phyloP scores from a whole-genome alignment of 1,140 invertebrate genomes.

The Ganaspis sp. region DNA sequence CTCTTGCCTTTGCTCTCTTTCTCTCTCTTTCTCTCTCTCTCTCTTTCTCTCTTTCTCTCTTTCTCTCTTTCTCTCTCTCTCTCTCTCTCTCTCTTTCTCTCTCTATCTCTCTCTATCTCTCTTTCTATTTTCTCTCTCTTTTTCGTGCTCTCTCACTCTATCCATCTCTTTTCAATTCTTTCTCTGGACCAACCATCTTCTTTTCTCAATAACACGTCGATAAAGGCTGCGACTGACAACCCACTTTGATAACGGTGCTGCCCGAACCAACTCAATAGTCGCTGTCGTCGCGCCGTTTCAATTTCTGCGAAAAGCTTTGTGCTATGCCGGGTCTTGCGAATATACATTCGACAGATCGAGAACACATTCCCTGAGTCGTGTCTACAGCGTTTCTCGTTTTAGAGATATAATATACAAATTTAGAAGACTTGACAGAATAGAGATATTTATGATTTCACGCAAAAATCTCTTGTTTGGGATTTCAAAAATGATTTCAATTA shows the following conservation, averaged over 20 bases:
- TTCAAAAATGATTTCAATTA: too few relatives aligned
- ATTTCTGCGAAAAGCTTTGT: conserved; percentile 16
- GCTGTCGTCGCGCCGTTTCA: not conserved
- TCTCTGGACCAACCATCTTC: conserved; percentile 35
- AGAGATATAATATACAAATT: conserved; percentile 10
- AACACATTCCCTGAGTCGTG: conserved; percentile 12
- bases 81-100: not conserved
- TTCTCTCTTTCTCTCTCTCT: not conserved
- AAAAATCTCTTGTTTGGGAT: not conserved
- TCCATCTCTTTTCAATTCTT: not conserved
- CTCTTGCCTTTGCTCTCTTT: not conserved
- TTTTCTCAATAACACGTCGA: conserved; percentile 61
- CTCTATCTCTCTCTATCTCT: not conserved
- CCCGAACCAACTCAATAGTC: conserved; percentile 33
- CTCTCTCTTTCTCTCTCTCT: not conserved
- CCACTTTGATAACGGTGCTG: conserved; percentile 66
- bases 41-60: not conserved
- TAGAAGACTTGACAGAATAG: not conserved
- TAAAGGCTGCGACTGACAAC: conserved; percentile 71
- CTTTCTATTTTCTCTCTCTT: not conserved
- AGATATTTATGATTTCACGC: not conserved
- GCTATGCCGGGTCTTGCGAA: not conserved
- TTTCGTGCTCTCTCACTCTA: not conserved
- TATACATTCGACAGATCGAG: conserved; percentile 11
- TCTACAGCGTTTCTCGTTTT: conserved; percentile 2